Evolutionary conservation across 37 sponge, comb jelly and placozoan species (phyloP), one percentile per base, ranked within the genome.

Genomic region (Dysidea cf. avara): DNA sequence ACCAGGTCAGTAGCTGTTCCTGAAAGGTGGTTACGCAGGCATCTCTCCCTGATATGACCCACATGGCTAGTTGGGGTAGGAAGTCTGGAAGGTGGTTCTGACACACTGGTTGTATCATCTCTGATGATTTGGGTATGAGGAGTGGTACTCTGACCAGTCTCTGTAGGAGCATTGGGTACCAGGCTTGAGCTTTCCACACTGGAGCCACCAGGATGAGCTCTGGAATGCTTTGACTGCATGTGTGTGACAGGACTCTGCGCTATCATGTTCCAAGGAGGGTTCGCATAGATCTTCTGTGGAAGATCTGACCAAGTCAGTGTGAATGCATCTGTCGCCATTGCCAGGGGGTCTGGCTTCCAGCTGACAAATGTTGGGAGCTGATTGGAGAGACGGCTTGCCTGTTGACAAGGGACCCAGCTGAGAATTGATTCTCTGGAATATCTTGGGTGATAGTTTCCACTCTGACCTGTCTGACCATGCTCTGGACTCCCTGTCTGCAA

Each of bases 281-380:
- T 40, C 72, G 56, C 38, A 59, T 72, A 56, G 7, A 46, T 25
- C 26, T 28, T 56, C 18, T 18, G 33, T 31, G 12, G 3, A 17
- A 36, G 64, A 39, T 12, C 12, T 6, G 6, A 12, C 76, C 62
- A 74, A 3, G 56, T 4, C 76, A 22, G 62, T 25, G 43, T 26
- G 22, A 64, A 29, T 34, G 62, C 62, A 57, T 64, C 48, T 43
- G 39, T 28, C 18, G 52, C 43, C 9, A 20, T 61, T 6, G 57
- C 58, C 12, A n/a, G 32, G 25, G 72, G 59, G 72, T 72, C 72
- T 43, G 72, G 78, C 20, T 59, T 66, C 78, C 56, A 76, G 37
- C 73, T 71, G 58, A 36, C n/a, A 30, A 22, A 71, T 12, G 5
- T 53, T 31, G 75, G 63, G 21, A 59, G 75, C 46, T 74, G 47